Conservation (phyloP, 2,888 invertebrate genomes). For the Conomelus anceps region DNA sequence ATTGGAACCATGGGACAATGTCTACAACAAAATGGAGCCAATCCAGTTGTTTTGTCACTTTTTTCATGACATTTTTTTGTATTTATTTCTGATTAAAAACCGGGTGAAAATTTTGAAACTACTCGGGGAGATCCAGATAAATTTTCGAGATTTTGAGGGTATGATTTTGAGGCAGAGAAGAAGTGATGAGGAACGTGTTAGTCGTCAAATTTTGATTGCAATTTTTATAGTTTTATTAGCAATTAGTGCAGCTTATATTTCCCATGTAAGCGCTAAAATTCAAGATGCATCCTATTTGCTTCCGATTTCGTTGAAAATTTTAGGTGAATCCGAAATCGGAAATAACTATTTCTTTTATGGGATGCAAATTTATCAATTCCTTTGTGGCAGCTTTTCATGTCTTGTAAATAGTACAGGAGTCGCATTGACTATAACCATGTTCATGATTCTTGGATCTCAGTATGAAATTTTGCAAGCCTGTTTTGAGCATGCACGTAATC, state of each 20-base stretch:
- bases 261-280: background rate
- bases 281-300: background rate
- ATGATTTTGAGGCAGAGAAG: background rate
- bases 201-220: background rate
- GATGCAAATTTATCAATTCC: background rate
- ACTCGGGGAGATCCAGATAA: background rate
- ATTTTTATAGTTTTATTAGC: background rate
- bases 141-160: background rate
- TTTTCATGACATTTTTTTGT: background rate
- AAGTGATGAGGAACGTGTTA: background rate
- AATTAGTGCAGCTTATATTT: background rate
- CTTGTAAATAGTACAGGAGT: background rate
- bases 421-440: background rate
- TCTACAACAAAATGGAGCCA: background rate
- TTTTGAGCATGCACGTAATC: background rate
- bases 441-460: background rate
- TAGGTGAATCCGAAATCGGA: background rate
- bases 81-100: background rate
- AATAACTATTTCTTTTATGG: background rate
- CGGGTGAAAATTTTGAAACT: background rate
- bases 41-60: background rate
- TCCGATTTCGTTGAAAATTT: background rate
- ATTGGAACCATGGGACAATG: background rate
- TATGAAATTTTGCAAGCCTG: background rate
- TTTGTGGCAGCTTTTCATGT: background rate